A percentile compares a stretch with the other conserved stretches of the same genome.
phyloP scores from a whole-genome alignment of 2,113 vertebrate genomes.

The Saccopteryx leptura region DNA sequence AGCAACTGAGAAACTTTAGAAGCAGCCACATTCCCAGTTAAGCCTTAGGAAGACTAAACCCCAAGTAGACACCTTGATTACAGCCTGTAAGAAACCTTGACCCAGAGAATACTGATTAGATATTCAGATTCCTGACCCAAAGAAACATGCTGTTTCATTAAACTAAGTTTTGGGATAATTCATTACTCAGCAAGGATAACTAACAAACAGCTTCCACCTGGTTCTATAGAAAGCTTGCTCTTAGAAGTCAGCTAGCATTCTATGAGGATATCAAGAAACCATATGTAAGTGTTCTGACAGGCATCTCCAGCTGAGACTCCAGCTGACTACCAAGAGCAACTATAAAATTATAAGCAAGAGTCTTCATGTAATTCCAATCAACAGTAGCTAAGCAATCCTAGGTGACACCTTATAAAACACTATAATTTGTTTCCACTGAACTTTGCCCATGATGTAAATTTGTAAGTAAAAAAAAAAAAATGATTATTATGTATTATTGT shows the following conservation, averaged over 20 bases:
- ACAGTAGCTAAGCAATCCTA: background rate
- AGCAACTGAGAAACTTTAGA: background rate
- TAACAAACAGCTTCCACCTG: background rate
- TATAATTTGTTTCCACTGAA: constrained; percentile 46
- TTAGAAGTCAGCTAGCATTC: background rate
- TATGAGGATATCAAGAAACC: background rate
- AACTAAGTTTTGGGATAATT: background rate
- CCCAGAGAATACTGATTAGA: background rate
- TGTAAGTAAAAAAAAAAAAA: constrained; percentile 68
- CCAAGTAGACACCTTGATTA: background rate
- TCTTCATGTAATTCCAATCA: background rate
- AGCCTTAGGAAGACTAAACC: background rate
- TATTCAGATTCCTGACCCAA: background rate
- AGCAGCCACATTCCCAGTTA: background rate
- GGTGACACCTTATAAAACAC: background rate
- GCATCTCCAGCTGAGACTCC: background rate
- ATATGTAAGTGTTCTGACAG: background rate
- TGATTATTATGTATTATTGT: constrained; percentile 51
- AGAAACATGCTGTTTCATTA: background rate
- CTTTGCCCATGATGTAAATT: constrained; percentile 20
- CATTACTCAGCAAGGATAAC: background rate
- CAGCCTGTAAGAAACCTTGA: background rate
- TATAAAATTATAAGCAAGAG: background rate
- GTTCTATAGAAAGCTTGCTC: background rate
- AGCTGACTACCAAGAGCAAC: background rate